Evolutionary conservation across 2,888 invertebrate species (phyloP).

Genomic region (Dysmachus trigonus): DNA sequence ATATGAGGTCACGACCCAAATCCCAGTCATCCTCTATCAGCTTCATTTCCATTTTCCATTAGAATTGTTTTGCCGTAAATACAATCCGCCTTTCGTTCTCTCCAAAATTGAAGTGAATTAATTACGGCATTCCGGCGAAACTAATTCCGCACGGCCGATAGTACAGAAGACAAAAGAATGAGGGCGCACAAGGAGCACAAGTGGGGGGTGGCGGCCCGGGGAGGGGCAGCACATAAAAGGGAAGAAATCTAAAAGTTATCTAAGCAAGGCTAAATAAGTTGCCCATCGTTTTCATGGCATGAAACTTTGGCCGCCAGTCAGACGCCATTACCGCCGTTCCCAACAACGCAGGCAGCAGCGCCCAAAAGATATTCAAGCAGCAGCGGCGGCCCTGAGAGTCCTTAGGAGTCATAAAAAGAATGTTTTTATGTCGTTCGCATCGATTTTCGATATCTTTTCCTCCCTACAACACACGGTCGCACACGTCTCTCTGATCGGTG

Average conservation of each 20-base stretch:
- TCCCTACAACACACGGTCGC: not conserved
- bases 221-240: not conserved
- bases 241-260: constrained; percentile 4
- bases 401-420: constrained; percentile 32
- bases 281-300: not conserved
- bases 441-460: constrained; percentile 36
- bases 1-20: not conserved
- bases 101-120: not conserved
- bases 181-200: not conserved
- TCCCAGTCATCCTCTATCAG: not conserved
- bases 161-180: not conserved
- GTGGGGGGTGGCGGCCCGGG: not conserved
- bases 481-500: too few relatives aligned
- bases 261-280: constrained; percentile 16
- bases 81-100: not conserved
- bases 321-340: constrained; percentile 8
- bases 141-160: not conserved
- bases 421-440: constrained; percentile 17
- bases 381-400: not conserved
- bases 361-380: not conserved
- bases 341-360: not conserved
- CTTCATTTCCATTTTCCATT: not conserved
- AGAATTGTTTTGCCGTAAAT: not conserved
- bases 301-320: constrained; percentile 18
- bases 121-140: not conserved